Evolutionary conservation across 2,888 invertebrate genomes (phyloP).

Genomic region (Sturmia bella): DNA sequence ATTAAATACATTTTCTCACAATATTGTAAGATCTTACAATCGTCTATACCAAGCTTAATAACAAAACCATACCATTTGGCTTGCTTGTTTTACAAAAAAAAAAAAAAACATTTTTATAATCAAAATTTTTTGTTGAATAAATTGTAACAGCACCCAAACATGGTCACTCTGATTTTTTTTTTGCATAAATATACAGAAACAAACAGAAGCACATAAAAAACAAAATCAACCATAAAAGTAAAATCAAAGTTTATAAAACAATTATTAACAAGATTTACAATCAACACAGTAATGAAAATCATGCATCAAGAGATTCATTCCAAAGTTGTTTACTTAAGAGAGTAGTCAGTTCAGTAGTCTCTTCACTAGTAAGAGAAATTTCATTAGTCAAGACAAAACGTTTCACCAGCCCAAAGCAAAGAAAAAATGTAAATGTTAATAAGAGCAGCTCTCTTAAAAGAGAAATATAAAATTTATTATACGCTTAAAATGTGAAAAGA

Average conservation of each 20-base stretch:
- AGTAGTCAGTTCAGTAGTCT: too few species aligned
- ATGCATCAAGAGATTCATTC: neutral
- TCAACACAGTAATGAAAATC: conserved; percentile 32
- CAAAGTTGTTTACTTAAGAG: conserved; percentile 58
- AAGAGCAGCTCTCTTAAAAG: conserved; percentile 6
- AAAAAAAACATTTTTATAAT: too few species aligned
- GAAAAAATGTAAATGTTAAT: neutral
- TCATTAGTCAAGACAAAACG: conserved; percentile 28
- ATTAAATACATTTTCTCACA: too few species aligned
- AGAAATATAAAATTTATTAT: neutral
- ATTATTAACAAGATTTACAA: conserved; percentile 41
- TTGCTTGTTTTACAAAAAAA: too few species aligned
- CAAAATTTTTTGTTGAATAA: too few species aligned
- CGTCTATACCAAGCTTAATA: too few species aligned
- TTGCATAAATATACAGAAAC: neutral
- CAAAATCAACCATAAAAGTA: conserved; percentile 1
- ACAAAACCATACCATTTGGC: too few species aligned
- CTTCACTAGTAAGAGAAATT: neutral
- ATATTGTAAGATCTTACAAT: too few species aligned
- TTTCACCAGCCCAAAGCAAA: conserved; percentile 2
- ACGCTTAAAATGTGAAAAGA: neutral
- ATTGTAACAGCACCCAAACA: too few species aligned
- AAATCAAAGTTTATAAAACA: conserved; percentile 42
- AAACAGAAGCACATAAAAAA: neutral
- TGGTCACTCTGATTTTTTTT: too few species aligned